Base-by-base conservation (phyloP, 2,113 vertebrate genomes). In the Tapirus terrestris region DNA sequence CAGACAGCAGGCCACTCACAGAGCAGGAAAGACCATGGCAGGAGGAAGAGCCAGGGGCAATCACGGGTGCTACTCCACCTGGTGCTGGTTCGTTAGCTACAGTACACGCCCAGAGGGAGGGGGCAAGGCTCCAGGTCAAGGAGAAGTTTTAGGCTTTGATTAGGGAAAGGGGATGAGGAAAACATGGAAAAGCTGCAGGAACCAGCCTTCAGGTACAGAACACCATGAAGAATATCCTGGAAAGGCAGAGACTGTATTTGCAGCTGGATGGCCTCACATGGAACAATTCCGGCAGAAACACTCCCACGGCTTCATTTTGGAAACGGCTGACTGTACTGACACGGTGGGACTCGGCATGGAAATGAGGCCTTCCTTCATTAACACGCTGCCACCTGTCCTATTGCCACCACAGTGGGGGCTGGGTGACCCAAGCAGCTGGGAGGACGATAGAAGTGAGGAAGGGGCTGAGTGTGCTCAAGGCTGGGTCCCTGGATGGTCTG, bases 51-150 rank as follows among this genome's bases (percentile, higher is more conserved):
- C 0, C 39, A 0, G 0, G 0, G 31, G 95, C 67, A 48, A 33
- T 0, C 6, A 1, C 0, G 2, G 60, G 82, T 58, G 45, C 87
- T 2, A 2, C 0, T 13, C 58, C 31, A 93, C 91, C 6, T 1
- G 21, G 45, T 2, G 0, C 29, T 36, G 65, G 0, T 0, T 67
- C 83, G 20, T 16, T 0, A 10, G 43, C 36, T 31, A 6, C 3
- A 8, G 25, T 39, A 75, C 27, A 1, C 1, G 70, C 33, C 75
- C 14, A 9, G 61, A 60, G n/a, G 51, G 2, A 89, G 18, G 25
- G n/a, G n/a, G n/a, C 21, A 1, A 31, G 73, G 56, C 63, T 1
- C 16, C 17, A 21, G 76, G 53, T 11, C 0, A 0, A n/a, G 87
- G 0, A 6, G 56, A 5, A 5, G 25, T 14, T 39, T 56, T 17